Base-by-base conservation (phyloP, 2,888 invertebrate species). In the Acanthacorydalis orientalis region DNA sequence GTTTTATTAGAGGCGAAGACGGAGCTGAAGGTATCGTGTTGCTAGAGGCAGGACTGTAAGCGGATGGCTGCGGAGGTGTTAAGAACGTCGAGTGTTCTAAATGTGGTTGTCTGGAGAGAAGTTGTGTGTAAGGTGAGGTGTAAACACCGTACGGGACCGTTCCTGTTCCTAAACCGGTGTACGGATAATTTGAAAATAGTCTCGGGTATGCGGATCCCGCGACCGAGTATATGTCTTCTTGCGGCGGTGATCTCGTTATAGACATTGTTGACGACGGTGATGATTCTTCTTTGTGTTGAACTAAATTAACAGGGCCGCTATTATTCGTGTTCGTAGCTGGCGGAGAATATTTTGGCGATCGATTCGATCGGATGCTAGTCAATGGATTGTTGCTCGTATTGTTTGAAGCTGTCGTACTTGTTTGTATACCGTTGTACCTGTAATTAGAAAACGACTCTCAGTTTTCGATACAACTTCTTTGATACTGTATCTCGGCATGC, bases 231-330 rank as follows among this genome's bases (percentile, higher is more conserved):
- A 49, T 39, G n/a, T 43, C 46, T 43, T 37, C 48, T 40, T 46
- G 49, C 14, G 32, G 40, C 40, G 38, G 49, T 7, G 11, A 38
- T 16, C 10, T 31, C 31, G 14, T 34, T 31, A 43, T 37, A 32
- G 44, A n/a, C 37, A 40, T 33, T 12, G 39, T 46, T 10, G 14
- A 12, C 57, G 52, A 50, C 57, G 52, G 33, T 44, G 31, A 47
- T 39, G 58, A 49, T 43, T 65, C 62, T 37, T 65, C 62, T 52
- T 65, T 64, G 52, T 62, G 60, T 50, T 66, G 64, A 16, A 64
- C 61, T 42, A 68, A 58, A 54, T 68, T 68, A 31, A 68, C 67
- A 9, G 68, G 68, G 33, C 61, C 60, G 41, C 56, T 55, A 39
- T 55, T 56, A 38, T 31, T 31, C 12, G 60, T 51, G 42, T 53